Evolutionary conservation across 2,797 vertebrate genomes (phyloP).

Genomic region (Betta splendens): DNA sequence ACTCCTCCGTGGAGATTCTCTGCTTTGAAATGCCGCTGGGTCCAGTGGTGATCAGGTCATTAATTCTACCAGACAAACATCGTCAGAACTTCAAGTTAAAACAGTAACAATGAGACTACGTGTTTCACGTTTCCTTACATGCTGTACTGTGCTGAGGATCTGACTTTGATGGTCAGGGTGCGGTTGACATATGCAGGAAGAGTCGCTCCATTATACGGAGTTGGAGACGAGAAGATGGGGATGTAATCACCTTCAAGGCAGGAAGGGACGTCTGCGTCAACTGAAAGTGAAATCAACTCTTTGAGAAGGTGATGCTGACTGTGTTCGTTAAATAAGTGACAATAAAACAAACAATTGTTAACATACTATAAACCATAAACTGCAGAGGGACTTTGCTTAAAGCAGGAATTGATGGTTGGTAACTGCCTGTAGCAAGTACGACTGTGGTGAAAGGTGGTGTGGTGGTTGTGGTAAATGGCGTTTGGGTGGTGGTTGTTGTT

Average conservation of each 20-base stretch:
- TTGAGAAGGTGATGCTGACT: too few species aligned
- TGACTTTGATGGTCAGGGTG: conserved; percentile 41
- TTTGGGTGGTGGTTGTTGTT: neutral
- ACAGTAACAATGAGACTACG: too few species aligned
- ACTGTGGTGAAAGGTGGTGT: neutral
- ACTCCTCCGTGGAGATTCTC: conserved; percentile 6
- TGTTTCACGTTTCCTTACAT: conserved; percentile 28
- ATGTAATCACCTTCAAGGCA: conserved; percentile 54
- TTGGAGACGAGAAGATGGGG: conserved; percentile 48
- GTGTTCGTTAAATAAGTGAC: too few species aligned
- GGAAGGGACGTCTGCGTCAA: conserved; percentile 17
- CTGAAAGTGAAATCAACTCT: conserved; percentile 19
- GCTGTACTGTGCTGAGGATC: conserved; percentile 20
- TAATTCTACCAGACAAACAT: conserved; percentile 36
- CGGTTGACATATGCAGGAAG: conserved; percentile 37
- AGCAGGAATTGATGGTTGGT: neutral
- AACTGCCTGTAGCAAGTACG: neutral
- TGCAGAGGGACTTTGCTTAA: conserved; percentile 37
- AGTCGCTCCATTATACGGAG: conserved; percentile 33
- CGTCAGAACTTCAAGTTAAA: too few species aligned
- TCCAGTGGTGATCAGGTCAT: conserved; percentile 55
- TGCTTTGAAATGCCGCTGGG: conserved; percentile 43
- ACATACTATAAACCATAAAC: conserved; percentile 11
- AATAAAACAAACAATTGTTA: too few species aligned
- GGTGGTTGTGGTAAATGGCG: rapidly evolving